These are phyloP conservation scores for Barbus barbus DNA, from an alignment of 2,113 vertebrate genomes.

Conservation along the genomic window DNA sequence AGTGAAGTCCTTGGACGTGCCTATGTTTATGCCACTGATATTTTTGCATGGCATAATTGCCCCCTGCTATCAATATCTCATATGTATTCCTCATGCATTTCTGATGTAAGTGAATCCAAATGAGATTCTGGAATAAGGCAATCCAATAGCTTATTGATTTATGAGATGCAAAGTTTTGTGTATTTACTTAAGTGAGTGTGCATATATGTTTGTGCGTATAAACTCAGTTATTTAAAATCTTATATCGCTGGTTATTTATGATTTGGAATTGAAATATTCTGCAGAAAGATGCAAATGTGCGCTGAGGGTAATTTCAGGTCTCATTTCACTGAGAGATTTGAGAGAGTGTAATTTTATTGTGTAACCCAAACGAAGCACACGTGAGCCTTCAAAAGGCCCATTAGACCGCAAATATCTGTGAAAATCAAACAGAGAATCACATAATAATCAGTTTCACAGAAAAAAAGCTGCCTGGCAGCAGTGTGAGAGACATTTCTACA, in stretches of 20 bases:
- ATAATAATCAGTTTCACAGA: background rate
- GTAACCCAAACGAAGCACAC: background rate
- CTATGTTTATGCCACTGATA: background rate
- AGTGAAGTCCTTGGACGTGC: background rate
- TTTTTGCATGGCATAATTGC: background rate
- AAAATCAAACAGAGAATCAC: background rate
- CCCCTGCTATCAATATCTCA: background rate
- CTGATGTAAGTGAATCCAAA: background rate
- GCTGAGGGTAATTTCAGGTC: background rate
- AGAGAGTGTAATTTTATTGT: background rate
- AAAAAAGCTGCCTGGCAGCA: background rate
- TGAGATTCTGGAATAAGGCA: background rate
- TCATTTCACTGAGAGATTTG: background rate
- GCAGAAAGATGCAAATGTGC: background rate
- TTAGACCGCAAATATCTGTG: background rate
- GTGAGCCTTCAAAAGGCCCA: background rate
- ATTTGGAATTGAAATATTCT: background rate
- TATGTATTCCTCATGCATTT: constrained; percentile 6
- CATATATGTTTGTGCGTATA: background rate
- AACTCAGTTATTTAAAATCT: too few species aligned
- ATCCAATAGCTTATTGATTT: background rate
- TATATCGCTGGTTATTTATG: background rate
- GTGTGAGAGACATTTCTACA: background rate
- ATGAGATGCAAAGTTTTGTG: background rate
- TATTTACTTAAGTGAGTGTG: background rate